phyloP scores from a whole-genome alignment of 2,888 invertebrate species.

The Entomobrya proxima region DNA sequence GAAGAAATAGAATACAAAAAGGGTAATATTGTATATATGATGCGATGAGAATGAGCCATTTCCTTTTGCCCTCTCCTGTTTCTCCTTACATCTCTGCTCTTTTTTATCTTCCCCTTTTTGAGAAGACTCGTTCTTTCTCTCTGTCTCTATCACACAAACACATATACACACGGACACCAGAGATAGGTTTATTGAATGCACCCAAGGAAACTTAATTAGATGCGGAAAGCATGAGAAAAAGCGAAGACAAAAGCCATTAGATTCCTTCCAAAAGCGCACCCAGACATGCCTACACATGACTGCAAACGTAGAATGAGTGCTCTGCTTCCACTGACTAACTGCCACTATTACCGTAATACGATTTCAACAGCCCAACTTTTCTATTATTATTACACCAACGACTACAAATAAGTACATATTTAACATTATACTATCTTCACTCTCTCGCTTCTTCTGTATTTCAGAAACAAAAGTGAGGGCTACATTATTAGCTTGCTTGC shows the following conservation, averaged over 20 bases:
- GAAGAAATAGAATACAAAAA: constrained; percentile 33
- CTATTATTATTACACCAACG: not conserved
- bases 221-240: constrained; percentile 42
- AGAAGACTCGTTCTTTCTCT: constrained; percentile 37
- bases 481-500: not conserved
- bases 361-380: constrained; percentile 4
- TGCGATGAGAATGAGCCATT: constrained; percentile 52
- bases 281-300: not conserved
- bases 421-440: not conserved
- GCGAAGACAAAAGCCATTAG: constrained; percentile 60
- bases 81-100: constrained; percentile 11
- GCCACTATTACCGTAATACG: constrained; percentile 6
- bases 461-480: not conserved
- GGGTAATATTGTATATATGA: constrained; percentile 20
- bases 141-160: constrained; percentile 13
- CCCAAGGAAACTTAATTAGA: constrained; percentile 58
- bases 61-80: constrained; percentile 17
- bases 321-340: constrained; percentile 25
- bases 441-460: not conserved
- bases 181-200: constrained; percentile 44
- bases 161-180: not conserved
- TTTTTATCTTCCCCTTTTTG: constrained; percentile 44
- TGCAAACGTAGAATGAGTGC: not conserved
- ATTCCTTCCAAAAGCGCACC: constrained; percentile 11
- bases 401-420: constrained; percentile 2